A percentile compares a stretch with the other conserved stretches of the same genome.
Evolutionary conservation across 1,140 invertebrate species (phyloP).

Genomic region (Geopemphigus sp.): DNA sequence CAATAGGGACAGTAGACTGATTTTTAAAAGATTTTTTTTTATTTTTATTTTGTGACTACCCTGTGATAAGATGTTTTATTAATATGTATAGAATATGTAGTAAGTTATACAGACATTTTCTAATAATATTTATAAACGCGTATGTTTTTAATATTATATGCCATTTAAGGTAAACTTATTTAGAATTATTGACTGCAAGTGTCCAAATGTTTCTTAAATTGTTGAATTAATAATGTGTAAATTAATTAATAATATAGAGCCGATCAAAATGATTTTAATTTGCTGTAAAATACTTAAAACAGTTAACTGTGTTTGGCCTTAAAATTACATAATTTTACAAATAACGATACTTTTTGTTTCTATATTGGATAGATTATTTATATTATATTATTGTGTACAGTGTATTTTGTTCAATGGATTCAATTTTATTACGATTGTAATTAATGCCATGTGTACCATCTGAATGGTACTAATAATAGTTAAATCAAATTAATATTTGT

Average conservation of each 20-base stretch:
- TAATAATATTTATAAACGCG: constrained; percentile 21
- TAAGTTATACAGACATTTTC: constrained; percentile 21
- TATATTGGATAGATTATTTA: too few relatives aligned
- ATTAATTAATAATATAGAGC: constrained; percentile 25
- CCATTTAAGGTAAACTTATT: constrained; percentile 15
- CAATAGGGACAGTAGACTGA: constrained; percentile 52
- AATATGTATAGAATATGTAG: constrained; percentile 35
- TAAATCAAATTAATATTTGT: not conserved
- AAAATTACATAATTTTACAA: too few relatives aligned
- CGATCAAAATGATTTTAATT: constrained; percentile 35
- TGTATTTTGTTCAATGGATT: not conserved
- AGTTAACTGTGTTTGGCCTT: too few relatives aligned
- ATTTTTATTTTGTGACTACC: constrained; percentile 37
- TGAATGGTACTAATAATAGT: not conserved
- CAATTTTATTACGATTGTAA: not conserved
- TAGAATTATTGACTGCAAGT: too few relatives aligned
- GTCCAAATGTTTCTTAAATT: constrained; percentile 16
- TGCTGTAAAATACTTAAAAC: not conserved
- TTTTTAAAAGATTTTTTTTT: too few relatives aligned
- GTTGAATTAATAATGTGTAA: constrained; percentile 2
- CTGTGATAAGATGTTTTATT: constrained; percentile 47
- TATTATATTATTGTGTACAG: not conserved
- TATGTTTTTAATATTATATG: constrained; percentile 24
- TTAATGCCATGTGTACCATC: not conserved
- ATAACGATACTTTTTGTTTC: too few relatives aligned